Percentiles rank a stretch among this genome's conserved stretches.
These are phyloP conservation scores for Watsonalla binaria DNA, from an alignment of 2,888 invertebrate genomes.

Conservation along the genomic window DNA sequence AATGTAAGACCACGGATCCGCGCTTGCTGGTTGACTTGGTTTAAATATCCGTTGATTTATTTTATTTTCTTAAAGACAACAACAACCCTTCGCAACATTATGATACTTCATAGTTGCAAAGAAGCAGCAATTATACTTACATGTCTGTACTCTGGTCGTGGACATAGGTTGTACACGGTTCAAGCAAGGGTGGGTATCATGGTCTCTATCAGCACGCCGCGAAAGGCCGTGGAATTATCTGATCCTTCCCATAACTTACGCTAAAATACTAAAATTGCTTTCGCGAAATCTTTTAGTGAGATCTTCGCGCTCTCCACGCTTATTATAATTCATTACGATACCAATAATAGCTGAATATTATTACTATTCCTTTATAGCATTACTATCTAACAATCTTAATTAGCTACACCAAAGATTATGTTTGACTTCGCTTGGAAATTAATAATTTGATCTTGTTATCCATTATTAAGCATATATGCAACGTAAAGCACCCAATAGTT, in stretches of 20 bases:
- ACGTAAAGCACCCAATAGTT: too few species aligned
- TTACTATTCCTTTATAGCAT: slow-evolving; percentile 45
- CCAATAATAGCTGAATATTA: slow-evolving; percentile 67
- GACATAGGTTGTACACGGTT: slow-evolving; percentile 18
- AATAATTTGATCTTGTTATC: slow-evolving; percentile 16
- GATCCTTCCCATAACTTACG: slow-evolving; percentile 73
- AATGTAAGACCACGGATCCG: too few species aligned
- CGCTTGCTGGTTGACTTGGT: too few species aligned
- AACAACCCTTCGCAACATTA: too few species aligned
- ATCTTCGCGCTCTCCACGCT: slow-evolving; percentile 73
- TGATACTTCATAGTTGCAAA: not conserved
- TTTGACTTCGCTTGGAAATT: slow-evolving; percentile 25
- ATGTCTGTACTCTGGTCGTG: not conserved
- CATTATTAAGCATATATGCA: slow-evolving; percentile 3
- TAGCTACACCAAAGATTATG: slow-evolving; percentile 38
- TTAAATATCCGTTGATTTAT: too few species aligned
- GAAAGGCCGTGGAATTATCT: slow-evolving; percentile 67
- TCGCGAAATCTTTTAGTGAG: slow-evolving; percentile 66
- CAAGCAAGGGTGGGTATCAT: slow-evolving; percentile 46
- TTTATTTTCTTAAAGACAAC: too few species aligned
- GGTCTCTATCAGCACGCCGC: slow-evolving; percentile 56
- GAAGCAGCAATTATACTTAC: not conserved
- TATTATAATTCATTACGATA: slow-evolving; percentile 75
- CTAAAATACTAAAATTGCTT: slow-evolving; percentile 74
- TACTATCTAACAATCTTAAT: slow-evolving; percentile 48